Evolutionary conservation across 2,113 vertebrate species (phyloP), one percentile per base, ranked within the genome.

Genomic region (Chionomys nivalis): DNA sequence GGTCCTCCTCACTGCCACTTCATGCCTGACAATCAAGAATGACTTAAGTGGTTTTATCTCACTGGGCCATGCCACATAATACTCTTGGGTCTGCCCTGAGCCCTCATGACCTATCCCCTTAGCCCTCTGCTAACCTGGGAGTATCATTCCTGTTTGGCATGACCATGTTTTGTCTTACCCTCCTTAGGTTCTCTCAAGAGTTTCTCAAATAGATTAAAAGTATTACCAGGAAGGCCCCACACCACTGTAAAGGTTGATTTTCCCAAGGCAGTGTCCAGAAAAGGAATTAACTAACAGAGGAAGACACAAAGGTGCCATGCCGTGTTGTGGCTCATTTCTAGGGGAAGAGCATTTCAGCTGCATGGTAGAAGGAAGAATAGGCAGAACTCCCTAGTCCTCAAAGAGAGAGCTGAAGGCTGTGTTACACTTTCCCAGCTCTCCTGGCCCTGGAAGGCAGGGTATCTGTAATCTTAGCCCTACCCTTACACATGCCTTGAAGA

Each of bases 81-180:
- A 21, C 1, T 8, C 47, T 6, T 66, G 66, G 1, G 0, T n/a
- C 7, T 2, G 4, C 63, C 10, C 19, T 47, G 49, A 33, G 24
- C 36, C n/a, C 82, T 83, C 39, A 1, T 2, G 9, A 61, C 26
- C 70, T 47, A 17, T 55, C 33, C 47, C 7, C 42, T 93, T 7
- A 28, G n/a, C 13, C 33, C 63, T 55, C 23, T 31, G 0, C 7
- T 12, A 47, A 65, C 42, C 26, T 39, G 68, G 66, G 66, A 65
- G 49, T 12, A 23, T 68, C 26, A 0, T 19, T 44, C 23, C 33
- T 23, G 7, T 14, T 63, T 17, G 7, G 49, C 33, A 49, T 31
- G 10, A 31, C 33, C 19, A 36, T n/a, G 73, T 26, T 75, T 49
- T n/a, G 39, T 0, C 28, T 49, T 9, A 12, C 5, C 10, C 6